Evolutionary conservation across 2,888 invertebrate genomes (phyloP), one percentile per base, ranked within the genome.

Genomic region (Acleris sparsana): DNA sequence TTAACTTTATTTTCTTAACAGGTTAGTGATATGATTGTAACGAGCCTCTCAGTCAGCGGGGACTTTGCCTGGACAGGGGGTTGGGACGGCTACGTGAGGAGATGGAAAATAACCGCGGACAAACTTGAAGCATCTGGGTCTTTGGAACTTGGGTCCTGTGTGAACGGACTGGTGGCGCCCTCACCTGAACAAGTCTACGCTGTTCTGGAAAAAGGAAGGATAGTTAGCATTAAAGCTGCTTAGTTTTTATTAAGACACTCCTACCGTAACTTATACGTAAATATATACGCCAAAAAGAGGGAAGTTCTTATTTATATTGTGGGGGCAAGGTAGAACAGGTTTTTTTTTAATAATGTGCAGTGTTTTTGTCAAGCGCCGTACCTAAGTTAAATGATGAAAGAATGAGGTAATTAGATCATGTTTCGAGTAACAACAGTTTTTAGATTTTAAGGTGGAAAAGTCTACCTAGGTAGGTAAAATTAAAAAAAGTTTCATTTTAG

Each of bases 11-110:
- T 51, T 2, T 49, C 39, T 39, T 11, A 39, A 25, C 75, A 92
- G 92, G 90, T 84, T 1, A 92, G 92, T 69, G 89, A 92, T 62
- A 88, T 92, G 91, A 91, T 92, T 71, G 78, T 94, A 46, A 94
- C 93, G 58, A 87, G 88, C 69, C 70, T 94, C 52, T 85, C 89
- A 29, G 80, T 87, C 6, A 86, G 80, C 17, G 86, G 88, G 0
- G 80, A 84, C 66, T 80, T 83, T 69, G 87, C 91, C 6, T 95
- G 93, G 87, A 93, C 93, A 1, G 94, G 92, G 1, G 94, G 94
- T 11, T 91, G 93, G 85, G 94, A 94, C 71, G 94, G 94, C 17
- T 81, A 81, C 63, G 81, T 94, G 48, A 84, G 86, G 57, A 79
- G 92, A 29, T 92, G 88, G 88, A 86, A 83, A 69, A 85, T 91